Evolutionary conservation across 2,797 vertebrate species (phyloP), one percentile per base, ranked within the genome.

Genomic region (Cyprinodon diabolis): DNA sequence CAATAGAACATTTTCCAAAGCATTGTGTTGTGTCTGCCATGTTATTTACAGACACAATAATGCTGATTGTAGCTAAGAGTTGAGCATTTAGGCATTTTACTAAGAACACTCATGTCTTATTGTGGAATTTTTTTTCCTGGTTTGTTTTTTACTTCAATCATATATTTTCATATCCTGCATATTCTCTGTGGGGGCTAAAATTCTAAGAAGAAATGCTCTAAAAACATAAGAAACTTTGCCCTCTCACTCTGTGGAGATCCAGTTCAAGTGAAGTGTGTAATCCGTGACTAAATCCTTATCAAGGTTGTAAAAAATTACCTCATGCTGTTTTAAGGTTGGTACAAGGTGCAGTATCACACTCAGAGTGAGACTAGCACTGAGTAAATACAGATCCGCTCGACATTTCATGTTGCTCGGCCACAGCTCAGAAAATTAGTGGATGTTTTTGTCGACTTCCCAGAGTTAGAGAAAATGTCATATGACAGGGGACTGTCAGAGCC

Each of bases 251-350:
- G n/a, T 40, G 21, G 66, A 77, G 68, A 75, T 77, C 85, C 71
- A 63, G 72, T 69, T 65, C 40, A 6, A 60, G 80, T 76, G 54
- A 21, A 19, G 21, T 85, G 80, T 94, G 90, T 89, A 93, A 91
- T 93, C 90, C 91, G 87, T 90, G 83, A 93, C 87, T 82, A 83
- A 87, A 72, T 67, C 77, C 83, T 90, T 91, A 92, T 93, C 81
- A 83, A 71, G 77, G 92, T 81, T 92, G 82, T 94, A 91, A 94
- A 93, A 89, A 80, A 60, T 75, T 77, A 86, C 91, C 47, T 80
- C 40, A 73, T 91, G 88, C 81, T 86, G 66, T 67, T 58, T 83
- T 66, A 69, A 62, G 75, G 84, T 71, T 77, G 71, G 65, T 76
- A 69, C 76, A 71, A 14, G 69, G 43, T 77, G 76, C 78, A 81